Evolutionary conservation across 2,888 invertebrate genomes (phyloP), one percentile per base, ranked within the genome.

Genomic region (Agrenia bidenticulata): DNA sequence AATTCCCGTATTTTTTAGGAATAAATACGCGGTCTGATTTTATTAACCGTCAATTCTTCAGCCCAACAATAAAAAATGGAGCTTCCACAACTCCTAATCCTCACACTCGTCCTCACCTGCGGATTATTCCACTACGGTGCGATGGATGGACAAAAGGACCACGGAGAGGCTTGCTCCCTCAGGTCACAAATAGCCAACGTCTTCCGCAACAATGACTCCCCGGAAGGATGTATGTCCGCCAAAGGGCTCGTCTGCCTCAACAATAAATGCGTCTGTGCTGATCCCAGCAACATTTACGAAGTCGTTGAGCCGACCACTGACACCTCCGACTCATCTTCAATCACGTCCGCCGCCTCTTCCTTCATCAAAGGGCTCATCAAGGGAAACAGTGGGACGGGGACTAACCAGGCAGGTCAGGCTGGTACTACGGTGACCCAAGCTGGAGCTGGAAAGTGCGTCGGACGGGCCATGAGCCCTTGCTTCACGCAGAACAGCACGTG

Each of bases 391-490:
- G 39, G 39, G 9, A 59, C 61, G 0, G 53, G 59, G 1, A 58
- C 66, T 9, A 61, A 67, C 15, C 9, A 64, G n/a, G n/a, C 64
- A 15, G 13, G 63, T 1, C 13, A 64, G 5, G 13, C 66, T 24
- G 49, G 39, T 7, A 4, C 67, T 9, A 32, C 61, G 2, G 24
- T 49, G n/a, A n/a, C n/a, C n/a, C n/a, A n/a, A 24, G 57, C 39
- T 7, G 19, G 23, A 17, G 65, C 60, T n/a, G 67, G 66, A 24
- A 67, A 67, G 49, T 72, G 72, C 45, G 72, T 69, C 1, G 72
- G 72, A 27, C 54, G 72, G 13, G 63, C 72, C 19, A 67, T 67
- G 19, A 69, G 69, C 24, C 72, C 72, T 23, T 72, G 72, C 53
- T 69, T 72, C 50, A 67, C 67, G 11, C 27, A 21, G 1, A 72